Evolutionary conservation across 2,113 vertebrate genomes (phyloP).

Genomic region (Eptatretus burgeri): DNA sequence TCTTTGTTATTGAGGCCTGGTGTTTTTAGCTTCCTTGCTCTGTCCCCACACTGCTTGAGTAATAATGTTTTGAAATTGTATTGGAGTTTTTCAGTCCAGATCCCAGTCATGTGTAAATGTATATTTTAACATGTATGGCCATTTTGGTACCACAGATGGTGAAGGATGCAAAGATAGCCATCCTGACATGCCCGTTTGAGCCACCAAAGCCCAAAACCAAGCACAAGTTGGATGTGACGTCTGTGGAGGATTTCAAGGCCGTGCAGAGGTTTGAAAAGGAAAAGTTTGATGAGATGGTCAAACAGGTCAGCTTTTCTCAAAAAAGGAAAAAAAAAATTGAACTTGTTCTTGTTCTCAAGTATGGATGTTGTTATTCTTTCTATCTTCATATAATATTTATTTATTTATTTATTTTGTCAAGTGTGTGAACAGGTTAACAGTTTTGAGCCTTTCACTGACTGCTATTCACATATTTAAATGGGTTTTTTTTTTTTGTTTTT

Average conservation of each 20-base stretch:
- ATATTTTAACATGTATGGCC: not conserved
- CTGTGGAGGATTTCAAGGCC: slow-evolving; percentile 73
- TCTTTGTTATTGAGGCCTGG: not conserved
- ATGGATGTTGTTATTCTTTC: too few species aligned
- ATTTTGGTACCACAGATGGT: slow-evolving; percentile 22
- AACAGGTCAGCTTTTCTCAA: slow-evolving; percentile 25
- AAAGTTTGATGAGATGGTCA: slow-evolving; percentile 81
- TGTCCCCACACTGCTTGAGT: not conserved
- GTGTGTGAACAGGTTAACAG: too few species aligned
- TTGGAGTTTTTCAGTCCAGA: not conserved
- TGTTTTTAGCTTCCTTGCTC: not conserved
- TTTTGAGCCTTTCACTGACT: too few species aligned
- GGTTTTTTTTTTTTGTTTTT: too few species aligned
- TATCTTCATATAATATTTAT: too few species aligned
- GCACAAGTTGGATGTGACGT: slow-evolving; percentile 89
- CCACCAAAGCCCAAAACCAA: slow-evolving; percentile 96
- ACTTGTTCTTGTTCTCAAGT: too few species aligned
- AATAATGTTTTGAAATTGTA: not conserved
- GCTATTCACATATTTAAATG: too few species aligned
- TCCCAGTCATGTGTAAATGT: not conserved
- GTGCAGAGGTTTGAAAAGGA: slow-evolving; percentile 85
- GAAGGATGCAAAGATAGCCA: slow-evolving; percentile 61
- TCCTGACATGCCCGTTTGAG: slow-evolving; percentile 86
- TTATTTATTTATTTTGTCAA: too few species aligned
- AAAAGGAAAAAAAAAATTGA: too few species aligned